Conservation (phyloP, 2,888 invertebrate genomes). For the Drosophila affinis region DNA sequence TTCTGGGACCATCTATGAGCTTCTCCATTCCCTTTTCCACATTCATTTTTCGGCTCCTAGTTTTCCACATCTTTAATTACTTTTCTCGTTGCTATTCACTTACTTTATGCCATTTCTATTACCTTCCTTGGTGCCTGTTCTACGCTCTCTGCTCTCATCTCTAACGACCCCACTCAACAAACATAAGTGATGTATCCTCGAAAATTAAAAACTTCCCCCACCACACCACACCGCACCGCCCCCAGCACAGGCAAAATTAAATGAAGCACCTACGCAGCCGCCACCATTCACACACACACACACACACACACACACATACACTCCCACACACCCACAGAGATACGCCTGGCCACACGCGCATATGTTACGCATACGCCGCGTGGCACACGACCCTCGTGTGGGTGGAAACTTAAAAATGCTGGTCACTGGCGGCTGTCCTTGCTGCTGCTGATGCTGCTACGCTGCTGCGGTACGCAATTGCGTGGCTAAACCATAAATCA, state of each 20-base stretch:
- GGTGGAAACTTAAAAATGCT: slow-evolving; percentile 49
- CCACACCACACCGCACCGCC: too few species aligned
- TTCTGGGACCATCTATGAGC: background rate
- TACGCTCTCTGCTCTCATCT: background rate
- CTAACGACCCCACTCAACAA: background rate
- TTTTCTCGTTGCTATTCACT: background rate
- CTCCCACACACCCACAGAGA: background rate
- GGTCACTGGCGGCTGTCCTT: slow-evolving; percentile 31
- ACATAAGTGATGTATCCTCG: background rate
- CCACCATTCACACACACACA: background rate
- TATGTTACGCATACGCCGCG: slow-evolving; percentile 54
- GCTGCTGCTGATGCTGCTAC: slow-evolving; percentile 15
- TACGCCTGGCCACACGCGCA: slow-evolving; percentile 18
- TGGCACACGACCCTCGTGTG: slow-evolving; percentile 5
- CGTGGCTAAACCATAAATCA: slow-evolving; percentile 59
- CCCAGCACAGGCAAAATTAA: slow-evolving; percentile 53
- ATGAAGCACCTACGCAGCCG: slow-evolving; percentile 41
- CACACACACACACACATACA: background rate
- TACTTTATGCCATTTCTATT: background rate
- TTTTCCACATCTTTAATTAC: too few species aligned
- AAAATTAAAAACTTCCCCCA: slow-evolving; percentile 10
- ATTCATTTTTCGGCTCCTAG: background rate
- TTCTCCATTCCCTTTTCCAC: too few species aligned
- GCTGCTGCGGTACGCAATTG: slow-evolving; percentile 22
- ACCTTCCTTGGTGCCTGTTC: background rate